phyloP scores from a whole-genome alignment of 2,113 vertebrate genomes.

The Herpetotheres cachinnans region DNA sequence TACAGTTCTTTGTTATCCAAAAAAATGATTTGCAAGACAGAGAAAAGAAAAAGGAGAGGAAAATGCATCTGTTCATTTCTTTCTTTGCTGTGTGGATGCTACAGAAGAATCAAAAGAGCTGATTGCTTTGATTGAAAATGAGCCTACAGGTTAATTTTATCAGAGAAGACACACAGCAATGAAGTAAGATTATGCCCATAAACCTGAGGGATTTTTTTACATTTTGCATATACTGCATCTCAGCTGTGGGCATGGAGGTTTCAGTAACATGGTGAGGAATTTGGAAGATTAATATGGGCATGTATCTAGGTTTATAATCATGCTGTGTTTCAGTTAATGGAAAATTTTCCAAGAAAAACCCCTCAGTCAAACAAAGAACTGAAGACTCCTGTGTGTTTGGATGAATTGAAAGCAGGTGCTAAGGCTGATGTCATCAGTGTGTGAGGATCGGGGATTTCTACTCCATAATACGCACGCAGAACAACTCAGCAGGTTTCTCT shows the following conservation, averaged over 20 bases:
- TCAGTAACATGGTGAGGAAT: rapidly evolving
- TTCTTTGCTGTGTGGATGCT: not conserved
- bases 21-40: not conserved
- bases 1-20: not conserved
- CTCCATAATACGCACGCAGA: rapidly evolving
- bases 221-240: rapidly evolving
- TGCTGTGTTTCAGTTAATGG: not conserved
- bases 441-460: not conserved
- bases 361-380: not conserved
- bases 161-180: not conserved
- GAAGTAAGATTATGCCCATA: not conserved
- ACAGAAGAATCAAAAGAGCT: not conserved
- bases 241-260: not conserved
- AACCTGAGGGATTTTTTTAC: not conserved
- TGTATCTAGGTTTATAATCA: not conserved
- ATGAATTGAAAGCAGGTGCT: not conserved
- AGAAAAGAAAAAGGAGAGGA: not conserved
- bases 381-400: not conserved
- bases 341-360: not conserved
- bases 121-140: not conserved
- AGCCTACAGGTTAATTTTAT: not conserved
- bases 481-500: not conserved
- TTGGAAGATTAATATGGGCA: not conserved
- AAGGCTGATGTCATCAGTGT: rapidly evolving
- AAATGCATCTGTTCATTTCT: not conserved